Evolutionary conservation across 2,888 invertebrate species (phyloP).

Genomic region (Aquatica leii): DNA sequence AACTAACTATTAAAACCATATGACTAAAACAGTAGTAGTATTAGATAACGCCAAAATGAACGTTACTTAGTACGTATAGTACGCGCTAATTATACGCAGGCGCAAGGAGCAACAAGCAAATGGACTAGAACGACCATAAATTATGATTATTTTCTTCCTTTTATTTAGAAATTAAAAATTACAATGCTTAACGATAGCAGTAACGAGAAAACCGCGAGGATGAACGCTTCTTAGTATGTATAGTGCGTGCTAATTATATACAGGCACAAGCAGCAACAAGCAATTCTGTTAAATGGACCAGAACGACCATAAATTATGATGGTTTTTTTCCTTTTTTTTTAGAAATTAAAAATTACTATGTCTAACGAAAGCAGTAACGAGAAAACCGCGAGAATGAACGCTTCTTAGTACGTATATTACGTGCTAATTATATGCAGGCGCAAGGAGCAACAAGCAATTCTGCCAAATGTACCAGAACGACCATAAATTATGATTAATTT

Average conservation of each 20-base stretch:
- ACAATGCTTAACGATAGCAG: background rate
- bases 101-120: background rate
- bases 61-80: background rate
- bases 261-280: background rate
- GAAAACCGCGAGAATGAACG: background rate
- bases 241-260: background rate
- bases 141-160: background rate
- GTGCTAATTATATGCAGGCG: background rate
- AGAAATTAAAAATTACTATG: background rate
- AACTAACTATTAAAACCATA: background rate
- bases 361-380: background rate
- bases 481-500: background rate
- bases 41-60: background rate
- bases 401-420: background rate
- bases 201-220: background rate
- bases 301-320: background rate
- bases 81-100: background rate
- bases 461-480: background rate
- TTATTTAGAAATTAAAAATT: background rate
- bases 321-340: background rate
- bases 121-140: background rate
- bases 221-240: background rate
- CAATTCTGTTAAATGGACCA: background rate
- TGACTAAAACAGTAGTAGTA: background rate
- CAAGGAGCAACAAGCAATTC: background rate